Evolutionary conservation across 2,113 vertebrate species (phyloP), one percentile per base, ranked within the genome.

Genomic region (Alaudala cheleensis): DNA sequence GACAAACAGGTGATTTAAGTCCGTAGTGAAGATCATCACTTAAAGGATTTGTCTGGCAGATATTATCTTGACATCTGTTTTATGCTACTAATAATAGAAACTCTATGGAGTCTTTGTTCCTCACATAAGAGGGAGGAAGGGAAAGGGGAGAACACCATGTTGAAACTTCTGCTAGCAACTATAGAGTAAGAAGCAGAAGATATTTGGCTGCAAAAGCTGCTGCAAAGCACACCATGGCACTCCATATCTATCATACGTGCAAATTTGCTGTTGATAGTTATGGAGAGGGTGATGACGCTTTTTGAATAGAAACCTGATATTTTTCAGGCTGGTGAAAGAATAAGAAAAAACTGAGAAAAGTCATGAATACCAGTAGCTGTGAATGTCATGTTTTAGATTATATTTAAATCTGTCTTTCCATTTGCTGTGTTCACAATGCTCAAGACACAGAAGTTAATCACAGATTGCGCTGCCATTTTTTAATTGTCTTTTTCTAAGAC

Each of bases 181-280:
- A 51, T 71, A 92, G 95, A 96, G 65, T 72, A 96, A 83, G 95
- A 96, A 93, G 60, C 88, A 90, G 88, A 96, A 97, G 97, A 97
- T 96, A 95, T 47, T 96, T 90, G 83, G 94, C 95, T 98, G 93
- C 62, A 94, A 95, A 97, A 96, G 72, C 70, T 78, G 83, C 96
- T 96, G 64, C 81, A 94, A 96, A 97, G 91, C 53, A 31, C 86
- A 83, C 81, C 78, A 74, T 93, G 88, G 89, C 92, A 89, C 60
- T 96, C 94, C 58, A 16, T 49, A 61, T 92, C 86, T 60, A 56
- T 93, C 90, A 81, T 67, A 71, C 3, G 42, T 91, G 62, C 62
- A 95, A 90, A 96, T 97, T 97, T 92, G 91, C 79, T 94, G 96
- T 86, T 94, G 91, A 91, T 92, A 40, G 93, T 33, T 88, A 22